Conservation (phyloP, 2,888 invertebrate species). For the Rhagophthalmus giganteus region DNA sequence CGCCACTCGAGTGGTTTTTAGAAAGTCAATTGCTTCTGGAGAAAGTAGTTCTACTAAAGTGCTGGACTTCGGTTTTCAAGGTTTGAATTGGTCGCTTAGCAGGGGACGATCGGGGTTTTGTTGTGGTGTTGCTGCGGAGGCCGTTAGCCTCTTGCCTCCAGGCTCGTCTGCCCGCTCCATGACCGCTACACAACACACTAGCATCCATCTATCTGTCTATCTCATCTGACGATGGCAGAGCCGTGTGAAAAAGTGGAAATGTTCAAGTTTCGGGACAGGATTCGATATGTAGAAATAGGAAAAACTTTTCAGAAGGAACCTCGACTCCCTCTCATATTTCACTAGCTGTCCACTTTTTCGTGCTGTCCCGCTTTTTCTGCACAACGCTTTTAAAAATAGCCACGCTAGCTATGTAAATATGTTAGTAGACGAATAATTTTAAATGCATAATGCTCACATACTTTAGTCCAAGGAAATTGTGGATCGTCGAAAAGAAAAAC, state of each 20-base stretch:
- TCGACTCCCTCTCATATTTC: no score
- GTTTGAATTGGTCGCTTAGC: slow-evolving; percentile 13
- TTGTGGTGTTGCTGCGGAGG: slow-evolving; percentile 31
- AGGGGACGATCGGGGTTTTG: slow-evolving; percentile 11
- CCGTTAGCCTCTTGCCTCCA: slow-evolving; percentile 41
- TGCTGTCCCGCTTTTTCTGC: no score
- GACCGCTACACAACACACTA: slow-evolving; percentile 39
- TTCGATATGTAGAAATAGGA: no score
- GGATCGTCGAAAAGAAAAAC: no score
- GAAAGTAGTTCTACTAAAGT: slow-evolving; percentile 25
- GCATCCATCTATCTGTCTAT: not conserved
- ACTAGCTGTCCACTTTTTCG: no score
- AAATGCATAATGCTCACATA: no score
- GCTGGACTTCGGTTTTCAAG: slow-evolving; percentile 17
- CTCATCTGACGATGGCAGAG: not conserved
- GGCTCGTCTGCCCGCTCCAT: slow-evolving; percentile 42
- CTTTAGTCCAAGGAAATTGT: no score
- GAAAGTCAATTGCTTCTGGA: slow-evolving; percentile 25
- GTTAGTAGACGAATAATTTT: no score
- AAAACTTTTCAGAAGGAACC: no score
- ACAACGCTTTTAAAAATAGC: no score
- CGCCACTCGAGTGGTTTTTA: slow-evolving; percentile 18
- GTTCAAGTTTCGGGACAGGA: no score
- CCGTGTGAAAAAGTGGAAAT: not conserved
- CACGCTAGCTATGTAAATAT: no score